phyloP scores from a whole-genome alignment of 1,140 invertebrate genomes.

The Cardiocondyla obscurior region DNA sequence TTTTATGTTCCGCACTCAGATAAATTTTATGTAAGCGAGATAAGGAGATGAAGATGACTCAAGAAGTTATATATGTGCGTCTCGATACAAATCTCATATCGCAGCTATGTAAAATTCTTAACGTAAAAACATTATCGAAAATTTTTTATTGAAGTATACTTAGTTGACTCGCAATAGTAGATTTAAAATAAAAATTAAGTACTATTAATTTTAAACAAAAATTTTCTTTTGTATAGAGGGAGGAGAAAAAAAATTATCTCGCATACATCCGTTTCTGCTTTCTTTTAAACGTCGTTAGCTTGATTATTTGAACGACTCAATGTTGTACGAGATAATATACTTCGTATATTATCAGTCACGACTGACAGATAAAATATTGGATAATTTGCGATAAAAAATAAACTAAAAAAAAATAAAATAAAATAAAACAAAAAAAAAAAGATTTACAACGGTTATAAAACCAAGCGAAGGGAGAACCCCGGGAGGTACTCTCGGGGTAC shows the following conservation, averaged over 20 bases:
- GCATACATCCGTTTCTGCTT: background rate
- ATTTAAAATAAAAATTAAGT: background rate
- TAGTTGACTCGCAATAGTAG: background rate
- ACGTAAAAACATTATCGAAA: background rate
- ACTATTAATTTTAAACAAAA: too few species aligned
- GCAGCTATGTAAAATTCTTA: background rate
- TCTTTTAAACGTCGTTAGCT: background rate
- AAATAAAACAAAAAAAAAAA: background rate
- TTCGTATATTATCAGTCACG: background rate
- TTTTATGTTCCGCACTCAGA: constrained; percentile 33
- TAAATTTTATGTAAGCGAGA: background rate
- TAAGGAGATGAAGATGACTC: background rate
- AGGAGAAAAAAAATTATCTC: background rate
- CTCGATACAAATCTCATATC: background rate
- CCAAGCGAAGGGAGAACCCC: constrained; percentile 42
- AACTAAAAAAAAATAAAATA: too few species aligned
- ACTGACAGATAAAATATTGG: background rate
- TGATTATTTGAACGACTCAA: background rate
- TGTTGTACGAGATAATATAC: background rate
- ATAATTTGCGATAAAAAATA: background rate
- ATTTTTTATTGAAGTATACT: background rate
- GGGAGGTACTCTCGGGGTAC: constrained; percentile 57
- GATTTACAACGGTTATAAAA: constrained; percentile 62
- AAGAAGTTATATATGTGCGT: background rate
- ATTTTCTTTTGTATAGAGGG: background rate